A percentile compares a stretch with the other conserved stretches of the same genome.
These are phyloP conservation scores for Macrotus californicus DNA, from an alignment of 2,113 vertebrate genomes.

Conservation along the genomic window DNA sequence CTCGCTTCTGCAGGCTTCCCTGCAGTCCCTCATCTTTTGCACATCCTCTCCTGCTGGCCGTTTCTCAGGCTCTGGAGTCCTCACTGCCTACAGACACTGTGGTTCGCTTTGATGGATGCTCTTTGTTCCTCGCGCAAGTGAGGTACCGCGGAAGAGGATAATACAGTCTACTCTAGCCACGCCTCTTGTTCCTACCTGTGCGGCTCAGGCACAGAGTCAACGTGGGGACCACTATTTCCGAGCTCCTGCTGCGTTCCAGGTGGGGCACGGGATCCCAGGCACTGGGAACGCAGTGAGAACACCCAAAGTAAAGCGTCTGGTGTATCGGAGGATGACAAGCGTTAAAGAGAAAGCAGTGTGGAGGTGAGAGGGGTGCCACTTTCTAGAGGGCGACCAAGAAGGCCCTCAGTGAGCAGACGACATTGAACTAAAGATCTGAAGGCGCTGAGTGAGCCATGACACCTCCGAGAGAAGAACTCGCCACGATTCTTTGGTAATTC, in stretches of 20 bases:
- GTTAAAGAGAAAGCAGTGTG: neutral
- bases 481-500: neutral
- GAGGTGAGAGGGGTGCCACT: no score
- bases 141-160: neutral
- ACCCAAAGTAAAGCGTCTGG: neutral
- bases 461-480: neutral
- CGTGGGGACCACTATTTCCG: neutral
- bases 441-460: neutral
- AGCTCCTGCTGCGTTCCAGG: neutral
- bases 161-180: neutral
- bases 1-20: neutral
- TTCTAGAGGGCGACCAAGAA: neutral
- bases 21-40: neutral
- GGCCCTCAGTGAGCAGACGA: neutral
- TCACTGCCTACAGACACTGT: neutral
- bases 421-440: neutral
- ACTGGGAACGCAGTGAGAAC: neutral
- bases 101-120: slow-evolving; percentile 25
- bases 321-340: neutral
- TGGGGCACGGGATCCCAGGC: neutral
- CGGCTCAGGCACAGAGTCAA: neutral
- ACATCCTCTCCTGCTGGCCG: neutral
- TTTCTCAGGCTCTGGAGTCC: neutral
- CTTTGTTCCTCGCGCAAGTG: slow-evolving; percentile 16
- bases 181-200: neutral